Evolutionary conservation across 2,888 invertebrate species (phyloP).

Genomic region (Agonopterix heracliana): DNA sequence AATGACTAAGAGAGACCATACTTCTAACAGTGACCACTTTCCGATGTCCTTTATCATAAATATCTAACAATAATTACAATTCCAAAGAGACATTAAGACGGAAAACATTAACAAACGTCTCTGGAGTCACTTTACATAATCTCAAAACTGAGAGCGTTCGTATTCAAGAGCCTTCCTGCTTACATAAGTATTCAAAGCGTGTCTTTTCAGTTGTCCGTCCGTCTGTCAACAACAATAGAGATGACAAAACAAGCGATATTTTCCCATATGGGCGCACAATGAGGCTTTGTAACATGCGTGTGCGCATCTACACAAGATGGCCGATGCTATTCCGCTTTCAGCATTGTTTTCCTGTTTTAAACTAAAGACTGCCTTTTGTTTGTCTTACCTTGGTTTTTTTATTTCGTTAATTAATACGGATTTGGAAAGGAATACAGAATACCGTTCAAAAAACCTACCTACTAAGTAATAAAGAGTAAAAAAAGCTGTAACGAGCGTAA

Average conservation of each 20-base stretch:
- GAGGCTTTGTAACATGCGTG: slow-evolving; percentile 45
- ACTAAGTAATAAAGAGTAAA: background rate
- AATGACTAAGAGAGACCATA: no score
- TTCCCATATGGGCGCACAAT: slow-evolving; percentile 71
- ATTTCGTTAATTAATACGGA: slow-evolving; percentile 6
- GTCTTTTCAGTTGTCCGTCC: slow-evolving; percentile 72
- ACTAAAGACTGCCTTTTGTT: slow-evolving; percentile 20
- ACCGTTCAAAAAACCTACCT: background rate
- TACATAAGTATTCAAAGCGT: slow-evolving; percentile 64
- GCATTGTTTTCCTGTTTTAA: slow-evolving; percentile 45
- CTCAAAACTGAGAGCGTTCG: slow-evolving; percentile 28
- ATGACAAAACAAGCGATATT: slow-evolving; percentile 71
- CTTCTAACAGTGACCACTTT: no score
- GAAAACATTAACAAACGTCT: slow-evolving; percentile 27
- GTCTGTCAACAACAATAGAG: slow-evolving; percentile 65
- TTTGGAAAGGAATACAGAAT: slow-evolving; percentile 1
- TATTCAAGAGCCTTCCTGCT: slow-evolving; percentile 34
- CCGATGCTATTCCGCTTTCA: slow-evolving; percentile 30
- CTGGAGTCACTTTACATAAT: slow-evolving; percentile 37
- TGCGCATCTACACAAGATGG: slow-evolving; percentile 41
- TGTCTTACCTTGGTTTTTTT: background rate
- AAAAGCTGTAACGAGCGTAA: background rate
- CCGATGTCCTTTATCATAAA: background rate
- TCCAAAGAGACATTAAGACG: slow-evolving; percentile 16
- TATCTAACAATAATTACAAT: slow-evolving; percentile 3